These are phyloP conservation scores for Helicorthomorpha holstii DNA, from an alignment of 1,140 invertebrate species.

Conservation along the genomic window DNA sequence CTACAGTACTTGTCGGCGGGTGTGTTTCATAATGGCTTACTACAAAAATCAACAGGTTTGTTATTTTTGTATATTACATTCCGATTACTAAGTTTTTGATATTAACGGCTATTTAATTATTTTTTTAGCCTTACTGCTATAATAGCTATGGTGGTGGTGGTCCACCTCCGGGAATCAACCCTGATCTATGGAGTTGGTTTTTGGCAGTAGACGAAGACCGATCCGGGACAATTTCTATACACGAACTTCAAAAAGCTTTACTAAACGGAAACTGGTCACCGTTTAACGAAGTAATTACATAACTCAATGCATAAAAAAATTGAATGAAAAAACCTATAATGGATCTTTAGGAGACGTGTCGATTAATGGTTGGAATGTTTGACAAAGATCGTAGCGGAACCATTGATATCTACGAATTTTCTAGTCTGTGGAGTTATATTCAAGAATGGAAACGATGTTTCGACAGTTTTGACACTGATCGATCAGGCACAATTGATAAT, in stretches of 20 bases:
- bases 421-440: slow-evolving; percentile 70
- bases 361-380: slow-evolving; percentile 86
- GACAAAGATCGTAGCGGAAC: slow-evolving; percentile 65
- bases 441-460: slow-evolving; percentile 56
- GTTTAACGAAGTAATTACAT: slow-evolving; percentile 43
- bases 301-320: not conserved
- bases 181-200: slow-evolving; percentile 65
- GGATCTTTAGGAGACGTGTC: slow-evolving; percentile 41
- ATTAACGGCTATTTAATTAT: too few relatives aligned
- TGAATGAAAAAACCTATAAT: not conserved
- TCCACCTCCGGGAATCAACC: slow-evolving; percentile 3
- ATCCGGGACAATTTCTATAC: slow-evolving; percentile 60
- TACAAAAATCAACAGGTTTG: too few relatives aligned
- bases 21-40: too few relatives aligned
- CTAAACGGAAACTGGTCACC: slow-evolving; percentile 70
- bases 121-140: too few relatives aligned
- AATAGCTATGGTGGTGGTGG: too few relatives aligned
- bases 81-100: too few relatives aligned
- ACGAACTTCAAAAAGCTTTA: slow-evolving; percentile 60
- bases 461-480: slow-evolving; percentile 26
- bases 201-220: slow-evolving; percentile 56
- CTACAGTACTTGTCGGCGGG: too few relatives aligned
- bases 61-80: too few relatives aligned
- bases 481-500: slow-evolving; percentile 27
- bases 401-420: slow-evolving; percentile 73